phyloP scores from a whole-genome alignment of 2,797 vertebrate species.

The Sebastes cheni region DNA sequence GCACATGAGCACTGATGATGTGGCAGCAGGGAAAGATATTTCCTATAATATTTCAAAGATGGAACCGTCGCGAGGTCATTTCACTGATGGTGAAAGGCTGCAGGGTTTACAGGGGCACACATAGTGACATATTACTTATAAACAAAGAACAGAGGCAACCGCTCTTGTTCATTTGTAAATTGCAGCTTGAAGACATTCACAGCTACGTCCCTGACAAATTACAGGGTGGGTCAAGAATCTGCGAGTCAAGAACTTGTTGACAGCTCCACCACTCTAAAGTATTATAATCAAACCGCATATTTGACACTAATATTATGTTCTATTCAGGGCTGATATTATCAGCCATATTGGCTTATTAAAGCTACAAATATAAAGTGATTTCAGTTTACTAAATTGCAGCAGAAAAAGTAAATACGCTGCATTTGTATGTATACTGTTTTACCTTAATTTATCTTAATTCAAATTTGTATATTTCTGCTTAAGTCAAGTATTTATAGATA shows the following conservation, averaged over 20 bases:
- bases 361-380: background rate
- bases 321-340: background rate
- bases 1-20: constrained; percentile 36
- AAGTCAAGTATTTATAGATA: background rate
- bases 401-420: background rate
- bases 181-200: background rate
- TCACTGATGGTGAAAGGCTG: constrained; percentile 31
- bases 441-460: background rate
- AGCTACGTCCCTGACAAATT: background rate
- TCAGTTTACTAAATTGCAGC: background rate
- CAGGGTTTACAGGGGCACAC: background rate
- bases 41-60: constrained; percentile 34
- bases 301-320: background rate
- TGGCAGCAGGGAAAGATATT: constrained; percentile 18
- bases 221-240: background rate
- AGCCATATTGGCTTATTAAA: background rate
- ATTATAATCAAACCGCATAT: background rate
- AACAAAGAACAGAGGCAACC: background rate
- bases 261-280: background rate
- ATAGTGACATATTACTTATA: background rate
- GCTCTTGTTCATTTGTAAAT: constrained; percentile 11
- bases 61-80: constrained; percentile 37
- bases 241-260: background rate
- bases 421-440: background rate
- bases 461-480: background rate